Evolutionary conservation across 2,113 vertebrate species (phyloP).

Genomic region (Pogona vitticeps): DNA sequence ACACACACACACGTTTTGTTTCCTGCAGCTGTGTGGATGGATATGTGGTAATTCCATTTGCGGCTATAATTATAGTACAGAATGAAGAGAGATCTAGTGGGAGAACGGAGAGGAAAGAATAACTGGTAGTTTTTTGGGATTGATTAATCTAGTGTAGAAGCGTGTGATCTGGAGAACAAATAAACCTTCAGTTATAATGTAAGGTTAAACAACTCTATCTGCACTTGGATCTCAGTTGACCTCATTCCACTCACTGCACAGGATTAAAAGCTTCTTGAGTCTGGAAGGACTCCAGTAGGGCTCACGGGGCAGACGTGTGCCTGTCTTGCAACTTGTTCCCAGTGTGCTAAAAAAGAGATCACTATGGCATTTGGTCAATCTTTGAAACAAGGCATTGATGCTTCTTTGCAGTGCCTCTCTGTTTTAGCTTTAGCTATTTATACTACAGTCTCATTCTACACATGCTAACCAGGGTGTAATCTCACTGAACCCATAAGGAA

Average conservation of each 20-base stretch:
- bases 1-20: no score
- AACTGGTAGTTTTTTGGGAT: neutral
- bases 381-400: neutral
- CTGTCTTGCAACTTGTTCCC: neutral
- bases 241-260: neutral
- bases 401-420: neutral
- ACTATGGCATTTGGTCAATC: neutral
- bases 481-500: neutral
- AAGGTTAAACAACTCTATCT: neutral
- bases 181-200: neutral
- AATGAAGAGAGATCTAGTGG: no score
- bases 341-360: slow-evolving; percentile 5
- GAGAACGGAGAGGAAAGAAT: no score
- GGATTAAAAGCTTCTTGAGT: slow-evolving; percentile 16
- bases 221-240: neutral
- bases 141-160: neutral
- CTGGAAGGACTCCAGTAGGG: neutral
- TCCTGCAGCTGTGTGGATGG: neutral
- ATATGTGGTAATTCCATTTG: neutral
- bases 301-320: neutral
- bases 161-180: neutral
- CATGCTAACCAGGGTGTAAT: neutral
- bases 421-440: neutral
- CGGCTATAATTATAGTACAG: neutral
- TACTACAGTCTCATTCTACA: neutral